A percentile compares a stretch with the other conserved stretches of the same genome.
Evolutionary conservation across 2,888 invertebrate species (phyloP).

Genomic region (Pammene aurita): DNA sequence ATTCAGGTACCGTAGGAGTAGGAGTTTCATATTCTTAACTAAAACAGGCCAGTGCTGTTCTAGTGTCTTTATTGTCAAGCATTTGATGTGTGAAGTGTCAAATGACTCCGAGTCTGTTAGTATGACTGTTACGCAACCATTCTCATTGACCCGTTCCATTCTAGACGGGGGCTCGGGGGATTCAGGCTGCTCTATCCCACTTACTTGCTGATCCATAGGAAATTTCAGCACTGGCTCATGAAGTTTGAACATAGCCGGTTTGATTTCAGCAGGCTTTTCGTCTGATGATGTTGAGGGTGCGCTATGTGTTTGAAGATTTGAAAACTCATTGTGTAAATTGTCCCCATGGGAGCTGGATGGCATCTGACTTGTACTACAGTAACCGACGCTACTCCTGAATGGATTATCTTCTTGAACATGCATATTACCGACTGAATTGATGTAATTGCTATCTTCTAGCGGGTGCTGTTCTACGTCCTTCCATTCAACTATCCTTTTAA

Average conservation of each 20-base stretch:
- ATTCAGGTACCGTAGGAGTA: constrained; percentile 83
- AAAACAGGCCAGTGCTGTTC: constrained; percentile 93
- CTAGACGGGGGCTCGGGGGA: constrained; percentile 68
- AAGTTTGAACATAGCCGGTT: constrained; percentile 64
- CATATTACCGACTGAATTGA: constrained; percentile 65
- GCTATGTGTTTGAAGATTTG: constrained; percentile 74
- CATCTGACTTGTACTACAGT: constrained; percentile 55
- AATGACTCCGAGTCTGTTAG: constrained; percentile 91
- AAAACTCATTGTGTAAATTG: constrained; percentile 74
- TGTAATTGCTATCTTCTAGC: constrained; percentile 86
- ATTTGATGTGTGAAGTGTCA: constrained; percentile 93
- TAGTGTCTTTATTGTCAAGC: constrained; percentile 91
- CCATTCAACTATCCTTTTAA: constrained; percentile 94
- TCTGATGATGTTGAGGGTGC: constrained; percentile 68
- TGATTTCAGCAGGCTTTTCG: constrained; percentile 54
- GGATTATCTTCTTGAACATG: constrained; percentile 77
- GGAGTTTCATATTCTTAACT: constrained; percentile 87
- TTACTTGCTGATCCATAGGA: constrained; percentile 55
- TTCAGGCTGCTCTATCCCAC: constrained; percentile 60
- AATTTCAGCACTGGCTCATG: constrained; percentile 73
- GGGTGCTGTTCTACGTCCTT: constrained; percentile 92
- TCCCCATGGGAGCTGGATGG: constrained; percentile 63
- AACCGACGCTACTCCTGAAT: constrained; percentile 70
- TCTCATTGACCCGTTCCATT: constrained; percentile 74
- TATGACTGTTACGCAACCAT: constrained; percentile 84